These are phyloP conservation scores for Macrocentrus cingulum DNA, from an alignment of 1,140 invertebrate species.

Conservation along the genomic window DNA sequence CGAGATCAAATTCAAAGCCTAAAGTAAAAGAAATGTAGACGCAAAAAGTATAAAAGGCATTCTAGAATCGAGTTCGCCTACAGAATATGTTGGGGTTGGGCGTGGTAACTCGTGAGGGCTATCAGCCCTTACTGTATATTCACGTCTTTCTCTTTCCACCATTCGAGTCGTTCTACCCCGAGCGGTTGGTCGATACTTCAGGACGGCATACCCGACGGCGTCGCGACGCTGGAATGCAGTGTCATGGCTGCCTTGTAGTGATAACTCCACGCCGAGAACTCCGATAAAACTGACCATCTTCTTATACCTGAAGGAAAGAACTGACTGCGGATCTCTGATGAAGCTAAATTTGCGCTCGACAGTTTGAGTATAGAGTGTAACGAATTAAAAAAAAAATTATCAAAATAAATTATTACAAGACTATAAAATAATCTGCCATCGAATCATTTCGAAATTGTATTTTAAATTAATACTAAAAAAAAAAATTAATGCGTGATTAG, in stretches of 20 bases:
- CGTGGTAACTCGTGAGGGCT: conserved; percentile 47
- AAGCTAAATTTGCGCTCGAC: too few species aligned
- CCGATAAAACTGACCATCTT: conserved; percentile 12
- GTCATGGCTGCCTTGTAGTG: conserved; percentile 42
- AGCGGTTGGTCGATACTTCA: conserved; percentile 55
- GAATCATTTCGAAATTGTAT: too few species aligned
- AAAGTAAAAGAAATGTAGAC: too few species aligned
- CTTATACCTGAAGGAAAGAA: background rate
- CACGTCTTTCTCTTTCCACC: conserved; percentile 6
- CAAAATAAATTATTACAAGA: too few species aligned
- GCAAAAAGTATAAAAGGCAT: too few species aligned
- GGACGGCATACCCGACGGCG: conserved; percentile 50
- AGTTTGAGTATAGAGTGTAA: too few species aligned
- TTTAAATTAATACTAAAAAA: too few species aligned
- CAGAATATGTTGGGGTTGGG: conserved; percentile 49
- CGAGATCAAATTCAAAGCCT: too few species aligned
- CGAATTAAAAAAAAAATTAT: too few species aligned
- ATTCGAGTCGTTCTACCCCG: conserved; percentile 10
- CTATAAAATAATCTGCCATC: too few species aligned
- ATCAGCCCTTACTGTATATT: conserved; percentile 29
- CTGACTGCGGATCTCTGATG: conserved; percentile 16
- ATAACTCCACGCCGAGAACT: conserved; percentile 16
- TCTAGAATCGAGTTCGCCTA: background rate
- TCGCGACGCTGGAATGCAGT: conserved; percentile 53
- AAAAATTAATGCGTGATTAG: too few species aligned